phyloP scores from a whole-genome alignment of 2,113 vertebrate genomes.

The Octodon degus region DNA sequence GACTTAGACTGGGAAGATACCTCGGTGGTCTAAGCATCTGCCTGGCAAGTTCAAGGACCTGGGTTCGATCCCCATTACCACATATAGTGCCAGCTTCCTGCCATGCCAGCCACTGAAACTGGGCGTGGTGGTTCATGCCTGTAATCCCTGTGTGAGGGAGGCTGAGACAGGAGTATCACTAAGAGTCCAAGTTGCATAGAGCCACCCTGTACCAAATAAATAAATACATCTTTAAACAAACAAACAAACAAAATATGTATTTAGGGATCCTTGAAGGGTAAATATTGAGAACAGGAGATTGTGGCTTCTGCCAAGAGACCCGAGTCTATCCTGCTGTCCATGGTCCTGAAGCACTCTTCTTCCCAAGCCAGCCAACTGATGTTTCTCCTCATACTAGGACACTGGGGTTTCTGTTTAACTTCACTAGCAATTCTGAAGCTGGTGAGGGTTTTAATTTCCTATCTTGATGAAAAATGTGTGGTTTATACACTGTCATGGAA shows the following conservation, averaged over 20 bases:
- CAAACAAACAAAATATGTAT: neutral
- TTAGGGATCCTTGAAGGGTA: neutral
- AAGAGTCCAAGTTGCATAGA: too few relatives aligned
- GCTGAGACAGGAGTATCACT: too few relatives aligned
- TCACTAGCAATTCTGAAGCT: slow-evolving; percentile 52
- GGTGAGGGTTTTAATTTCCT: slow-evolving; percentile 76
- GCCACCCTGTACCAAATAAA: too few relatives aligned
- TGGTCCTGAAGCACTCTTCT: neutral
- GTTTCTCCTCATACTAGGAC: slow-evolving; percentile 20
- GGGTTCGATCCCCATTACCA: too few relatives aligned
- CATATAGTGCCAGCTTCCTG: too few relatives aligned
- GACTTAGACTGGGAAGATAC: neutral
- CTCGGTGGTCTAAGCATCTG: too few relatives aligned
- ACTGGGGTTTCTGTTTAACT: slow-evolving; percentile 53
- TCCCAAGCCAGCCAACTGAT: neutral
- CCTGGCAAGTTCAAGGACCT: too few relatives aligned
- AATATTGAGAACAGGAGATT: neutral
- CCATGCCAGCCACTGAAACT: too few relatives aligned
- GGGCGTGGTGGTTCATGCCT: too few relatives aligned
- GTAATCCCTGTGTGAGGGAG: too few relatives aligned
- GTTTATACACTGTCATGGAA: slow-evolving; percentile 74
- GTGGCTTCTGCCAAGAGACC: slow-evolving; percentile 3
- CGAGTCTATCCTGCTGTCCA: neutral
- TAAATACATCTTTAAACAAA: too few relatives aligned
- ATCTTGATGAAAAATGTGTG: slow-evolving; percentile 81